Evolutionary conservation across 2,113 vertebrate genomes (phyloP), one percentile per base, ranked within the genome.

Genomic region (Trochalopteron elliotii): DNA sequence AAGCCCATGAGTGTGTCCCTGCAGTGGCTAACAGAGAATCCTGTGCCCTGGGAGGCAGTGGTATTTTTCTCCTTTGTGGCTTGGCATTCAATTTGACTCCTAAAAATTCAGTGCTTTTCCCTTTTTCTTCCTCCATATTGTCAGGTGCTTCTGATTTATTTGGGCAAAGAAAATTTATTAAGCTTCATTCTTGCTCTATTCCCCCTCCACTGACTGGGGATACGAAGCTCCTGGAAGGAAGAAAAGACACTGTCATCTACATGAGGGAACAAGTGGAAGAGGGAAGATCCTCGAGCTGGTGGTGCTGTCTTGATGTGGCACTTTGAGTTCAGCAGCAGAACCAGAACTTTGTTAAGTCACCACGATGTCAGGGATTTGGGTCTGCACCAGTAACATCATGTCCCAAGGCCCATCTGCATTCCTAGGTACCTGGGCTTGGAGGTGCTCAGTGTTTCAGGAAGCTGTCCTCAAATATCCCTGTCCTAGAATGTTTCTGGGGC

Each of bases 311-410:
- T 56, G 33, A 15, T 17, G 13, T 13, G 8, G 14, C 15, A 35
- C 23, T 91, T 35, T 56, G 64, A 63, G 44, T 27, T 79, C 65
- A 64, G 69, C 44, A 78, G 42, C 35, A 49, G 75, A 88, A 69
- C 5, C 9, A 5, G 30, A 28, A 7, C 40, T 49, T 84, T 40
- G 15, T 52, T 13, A 87, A 40, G 31, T 40, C 57, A 39, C 16
- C 15, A 25, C 0, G 0, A 10, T 0, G 3, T 9, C 0, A 2
- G 39, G 31, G 44, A 11, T 35, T 35, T 57, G 59, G 14, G 7
- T 42, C 28, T 49, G 19, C 7, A 1, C 35, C 37, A 24, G 27
- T 12, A 55, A 35, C 39, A 28, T 23, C 5, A 0, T 10, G 42
- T 0, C 2, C 30, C 2, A 5, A 78, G 60, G 47, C 33, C 39